Conservation (phyloP, 2,797 vertebrate species). For the Galaxias olidus region DNA sequence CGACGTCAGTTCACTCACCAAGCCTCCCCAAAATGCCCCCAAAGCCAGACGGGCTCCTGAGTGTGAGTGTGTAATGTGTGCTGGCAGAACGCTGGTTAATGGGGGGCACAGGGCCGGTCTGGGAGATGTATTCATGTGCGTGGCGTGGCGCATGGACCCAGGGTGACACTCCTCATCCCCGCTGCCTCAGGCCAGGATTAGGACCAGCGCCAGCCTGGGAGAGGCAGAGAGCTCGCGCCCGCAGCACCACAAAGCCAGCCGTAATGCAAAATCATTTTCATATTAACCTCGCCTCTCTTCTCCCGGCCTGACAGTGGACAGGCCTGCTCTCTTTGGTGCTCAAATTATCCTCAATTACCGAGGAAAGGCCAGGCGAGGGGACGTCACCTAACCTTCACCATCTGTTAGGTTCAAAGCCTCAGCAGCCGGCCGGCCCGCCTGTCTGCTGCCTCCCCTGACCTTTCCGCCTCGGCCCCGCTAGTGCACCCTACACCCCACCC, state of each 20-base stretch:
- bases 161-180: conserved; percentile 82
- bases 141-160: conserved; percentile 74
- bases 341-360: conserved; percentile 99
- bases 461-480: conserved; percentile 72
- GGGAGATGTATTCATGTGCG: conserved; percentile 79
- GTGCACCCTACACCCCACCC: conserved; percentile 44
- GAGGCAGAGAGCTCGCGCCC: conserved; percentile 44
- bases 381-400: conserved; percentile 98
- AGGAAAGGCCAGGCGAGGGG: conserved; percentile 92
- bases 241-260: conserved; percentile 78
- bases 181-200: conserved; percentile 97
- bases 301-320: conserved; percentile 89
- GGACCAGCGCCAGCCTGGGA: conserved; percentile 67
- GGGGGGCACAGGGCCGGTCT: conserved; percentile 69
- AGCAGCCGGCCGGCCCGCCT: conserved; percentile 79
- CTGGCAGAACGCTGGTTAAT: conserved; percentile 83
- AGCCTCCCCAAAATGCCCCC: conserved; percentile 69
- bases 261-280: conserved; percentile 95
- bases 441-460: conserved; percentile 86
- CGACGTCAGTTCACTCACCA: conserved; percentile 68
- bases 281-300: conserved; percentile 91
- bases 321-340: conserved; percentile 88
- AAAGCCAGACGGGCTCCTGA: conserved; percentile 67
- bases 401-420: conserved; percentile 93
- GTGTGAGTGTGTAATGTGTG: conserved; percentile 77